These are phyloP conservation scores for Lysiphlebus fabarum DNA, from an alignment of 1,140 invertebrate genomes.

Conservation along the genomic window DNA sequence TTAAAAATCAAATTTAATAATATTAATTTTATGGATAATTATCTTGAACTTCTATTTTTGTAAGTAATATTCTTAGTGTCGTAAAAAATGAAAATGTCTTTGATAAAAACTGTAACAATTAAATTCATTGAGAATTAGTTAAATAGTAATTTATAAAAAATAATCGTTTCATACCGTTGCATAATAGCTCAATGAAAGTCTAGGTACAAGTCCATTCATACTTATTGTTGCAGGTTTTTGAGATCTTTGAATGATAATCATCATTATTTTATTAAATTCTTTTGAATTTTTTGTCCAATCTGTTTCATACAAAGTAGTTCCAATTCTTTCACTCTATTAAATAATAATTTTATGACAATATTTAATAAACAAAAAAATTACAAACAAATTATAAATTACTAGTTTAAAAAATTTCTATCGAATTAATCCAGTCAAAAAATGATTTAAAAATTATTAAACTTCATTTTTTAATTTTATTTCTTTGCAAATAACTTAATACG, in stretches of 20 bases:
- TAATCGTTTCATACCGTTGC: constrained; percentile 27
- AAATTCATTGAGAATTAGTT: too few relatives aligned
- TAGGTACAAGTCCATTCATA: constrained; percentile 26
- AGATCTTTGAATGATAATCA: constrained; percentile 23
- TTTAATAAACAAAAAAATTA: too few relatives aligned
- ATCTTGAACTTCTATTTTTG: background rate
- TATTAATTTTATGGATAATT: background rate
- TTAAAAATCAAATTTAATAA: too few relatives aligned
- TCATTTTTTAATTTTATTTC: too few relatives aligned
- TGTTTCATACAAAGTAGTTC: constrained; percentile 22
- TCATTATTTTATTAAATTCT: constrained; percentile 13
- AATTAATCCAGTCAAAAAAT: too few relatives aligned
- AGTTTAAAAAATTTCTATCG: too few relatives aligned
- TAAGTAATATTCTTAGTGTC: constrained; percentile 13
- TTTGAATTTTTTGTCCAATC: constrained; percentile 22
- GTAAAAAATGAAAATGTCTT: constrained; percentile 25
- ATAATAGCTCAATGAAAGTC: constrained; percentile 31
- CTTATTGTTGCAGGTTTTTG: constrained; percentile 22
- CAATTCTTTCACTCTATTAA: constrained; percentile 22
- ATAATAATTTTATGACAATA: constrained; percentile 10
- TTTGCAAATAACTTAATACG: too few relatives aligned
- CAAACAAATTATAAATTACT: too few relatives aligned
- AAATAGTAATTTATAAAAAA: too few relatives aligned
- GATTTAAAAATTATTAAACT: too few relatives aligned
- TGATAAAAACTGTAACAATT: constrained; percentile 29